Conservation (phyloP, 1,140 invertebrate genomes). For the Cepaea nemoralis region DNA sequence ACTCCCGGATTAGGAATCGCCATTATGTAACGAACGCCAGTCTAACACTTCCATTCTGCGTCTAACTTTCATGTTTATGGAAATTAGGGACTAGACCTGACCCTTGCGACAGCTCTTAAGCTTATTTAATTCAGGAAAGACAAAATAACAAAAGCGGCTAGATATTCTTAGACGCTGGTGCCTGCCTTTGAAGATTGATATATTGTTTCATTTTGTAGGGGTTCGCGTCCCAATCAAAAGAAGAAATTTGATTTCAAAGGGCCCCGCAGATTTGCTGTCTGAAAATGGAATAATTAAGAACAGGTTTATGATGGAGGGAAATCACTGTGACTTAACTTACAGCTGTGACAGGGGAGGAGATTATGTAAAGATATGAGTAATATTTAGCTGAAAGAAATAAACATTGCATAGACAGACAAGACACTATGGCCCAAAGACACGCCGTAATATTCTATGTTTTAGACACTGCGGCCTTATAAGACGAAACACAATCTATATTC, state of each 20-base stretch:
- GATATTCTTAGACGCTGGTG: background rate
- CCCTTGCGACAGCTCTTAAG: background rate
- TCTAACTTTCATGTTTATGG: background rate
- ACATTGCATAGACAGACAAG: too few relatives aligned
- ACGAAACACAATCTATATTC: too few relatives aligned
- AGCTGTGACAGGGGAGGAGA: too few relatives aligned
- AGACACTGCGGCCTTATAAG: too few relatives aligned
- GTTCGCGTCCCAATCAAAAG: background rate
- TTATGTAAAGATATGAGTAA: too few relatives aligned
- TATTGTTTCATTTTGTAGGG: background rate
- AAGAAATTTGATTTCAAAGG: conserved; percentile 8
- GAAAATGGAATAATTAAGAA: conserved; percentile 1
- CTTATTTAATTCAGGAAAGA: background rate
- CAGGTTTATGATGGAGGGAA: background rate
- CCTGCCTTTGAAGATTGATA: conserved; percentile 3
- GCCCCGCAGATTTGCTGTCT: background rate
- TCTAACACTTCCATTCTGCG: background rate
- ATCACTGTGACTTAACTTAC: too few relatives aligned
- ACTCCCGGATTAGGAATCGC: background rate
- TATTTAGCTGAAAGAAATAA: too few relatives aligned
- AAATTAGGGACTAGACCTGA: background rate
- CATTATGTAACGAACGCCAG: background rate
- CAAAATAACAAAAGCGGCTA: background rate
- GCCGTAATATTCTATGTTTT: too few relatives aligned
- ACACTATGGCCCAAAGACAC: too few relatives aligned